Conservation (phyloP, 2,797 vertebrate species). For the Lutjanus argentimaculatus region DNA sequence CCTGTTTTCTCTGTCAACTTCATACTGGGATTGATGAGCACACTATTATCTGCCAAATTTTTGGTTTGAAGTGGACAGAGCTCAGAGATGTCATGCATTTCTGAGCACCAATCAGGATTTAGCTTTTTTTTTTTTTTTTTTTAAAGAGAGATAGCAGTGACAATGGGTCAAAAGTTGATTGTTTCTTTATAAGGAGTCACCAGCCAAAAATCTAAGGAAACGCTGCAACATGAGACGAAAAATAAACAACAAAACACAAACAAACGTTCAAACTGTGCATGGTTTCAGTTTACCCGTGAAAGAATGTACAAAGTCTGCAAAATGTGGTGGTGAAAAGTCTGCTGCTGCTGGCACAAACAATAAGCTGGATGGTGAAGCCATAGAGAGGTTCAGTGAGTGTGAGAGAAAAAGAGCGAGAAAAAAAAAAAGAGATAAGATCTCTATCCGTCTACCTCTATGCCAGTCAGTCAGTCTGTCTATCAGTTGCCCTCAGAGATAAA, state of each 20-base stretch:
- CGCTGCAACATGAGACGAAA: background rate
- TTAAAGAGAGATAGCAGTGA: background rate
- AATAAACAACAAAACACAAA: background rate
- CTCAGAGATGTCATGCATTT: no score
- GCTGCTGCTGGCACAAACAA: background rate
- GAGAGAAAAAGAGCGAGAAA: background rate
- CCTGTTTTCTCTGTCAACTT: no score
- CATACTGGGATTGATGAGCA: background rate
- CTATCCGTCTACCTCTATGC: background rate
- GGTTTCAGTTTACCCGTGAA: no score
- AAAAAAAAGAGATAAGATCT: conserved; percentile 47
- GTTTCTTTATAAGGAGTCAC: background rate
- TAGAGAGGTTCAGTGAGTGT: conserved; percentile 10
- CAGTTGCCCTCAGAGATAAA: conserved; percentile 50
- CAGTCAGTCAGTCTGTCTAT: conserved; percentile 31
- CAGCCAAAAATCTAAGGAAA: no score
- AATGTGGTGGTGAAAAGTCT: background rate
- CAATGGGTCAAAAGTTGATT: background rate
- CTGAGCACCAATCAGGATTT: no score
- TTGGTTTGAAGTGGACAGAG: background rate
- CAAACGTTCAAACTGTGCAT: background rate
- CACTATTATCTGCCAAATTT: background rate
- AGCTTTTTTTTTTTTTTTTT: no score
- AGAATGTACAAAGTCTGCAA: no score
- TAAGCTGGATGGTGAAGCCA: background rate